phyloP scores from a whole-genome alignment of 2,797 vertebrate genomes.

The Numenius phaeopus region DNA sequence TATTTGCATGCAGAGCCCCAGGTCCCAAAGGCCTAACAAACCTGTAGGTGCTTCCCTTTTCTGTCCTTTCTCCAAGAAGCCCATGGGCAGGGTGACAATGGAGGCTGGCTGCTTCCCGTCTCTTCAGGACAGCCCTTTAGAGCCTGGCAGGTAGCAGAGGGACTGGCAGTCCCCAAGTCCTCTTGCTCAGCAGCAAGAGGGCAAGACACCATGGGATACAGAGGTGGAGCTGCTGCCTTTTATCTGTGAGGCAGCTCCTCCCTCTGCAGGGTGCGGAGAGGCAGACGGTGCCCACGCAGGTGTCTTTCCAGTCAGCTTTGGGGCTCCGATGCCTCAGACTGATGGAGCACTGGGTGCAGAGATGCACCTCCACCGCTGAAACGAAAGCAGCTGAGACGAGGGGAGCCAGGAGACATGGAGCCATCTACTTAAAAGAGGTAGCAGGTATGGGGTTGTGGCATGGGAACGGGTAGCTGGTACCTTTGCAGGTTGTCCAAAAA shows the following conservation, averaged over 20 bases:
- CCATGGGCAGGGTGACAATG: background rate
- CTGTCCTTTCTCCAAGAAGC: background rate
- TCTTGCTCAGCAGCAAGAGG: background rate
- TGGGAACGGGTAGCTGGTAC: background rate
- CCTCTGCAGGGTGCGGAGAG: background rate
- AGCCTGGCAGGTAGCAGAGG: background rate
- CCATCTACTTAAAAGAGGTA: background rate
- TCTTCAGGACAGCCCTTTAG: background rate
- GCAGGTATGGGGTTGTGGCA: background rate
- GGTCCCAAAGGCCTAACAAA: background rate
- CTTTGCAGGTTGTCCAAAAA: background rate
- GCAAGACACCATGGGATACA: background rate
- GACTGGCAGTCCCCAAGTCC: background rate
- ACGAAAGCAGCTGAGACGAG: background rate
- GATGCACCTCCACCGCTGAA: background rate
- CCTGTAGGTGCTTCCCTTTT: background rate
- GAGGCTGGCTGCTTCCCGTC: background rate
- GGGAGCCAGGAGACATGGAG: background rate
- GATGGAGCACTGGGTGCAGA: background rate
- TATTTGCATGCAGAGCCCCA: background rate
- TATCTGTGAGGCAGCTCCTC: conserved; percentile 14
- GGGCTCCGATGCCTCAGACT: background rate
- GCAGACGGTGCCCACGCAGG: background rate
- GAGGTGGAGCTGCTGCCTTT: conserved; percentile 48
- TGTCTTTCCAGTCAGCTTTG: background rate